Evolutionary conservation across 2,113 vertebrate species (phyloP), one percentile per base, ranked within the genome.

Genomic region (Mastomys natalensis): DNA sequence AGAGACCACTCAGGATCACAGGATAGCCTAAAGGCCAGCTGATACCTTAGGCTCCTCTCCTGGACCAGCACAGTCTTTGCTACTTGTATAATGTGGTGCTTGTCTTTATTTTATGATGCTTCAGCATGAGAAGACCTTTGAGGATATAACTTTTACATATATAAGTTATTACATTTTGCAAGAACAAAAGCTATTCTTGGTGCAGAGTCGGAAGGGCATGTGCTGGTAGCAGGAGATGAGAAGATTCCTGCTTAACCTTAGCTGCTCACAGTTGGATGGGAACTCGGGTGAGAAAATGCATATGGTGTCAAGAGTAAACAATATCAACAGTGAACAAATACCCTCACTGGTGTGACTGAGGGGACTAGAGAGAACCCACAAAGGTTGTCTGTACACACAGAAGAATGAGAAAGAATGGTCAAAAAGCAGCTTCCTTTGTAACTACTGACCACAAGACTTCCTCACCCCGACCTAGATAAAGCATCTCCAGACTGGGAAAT

Each of bases 101-200:
- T 89, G 22, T 70, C 87, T 94, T 81, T 16, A 37, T 77, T 68
- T 90, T 43, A 58, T 43, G 26, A 22, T 37, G 53, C 37, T 53
- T 53, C 16, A 76, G 24, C 1, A 62, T 45, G 73, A 55, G 17
- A 82, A 45, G 81, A 51, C n/a, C 11, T 24, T 58, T 37, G 21
- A 84, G 53, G 74, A 60, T 9, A 92, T 34, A 95, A 55, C 70
- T 62, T 90, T 6, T 11, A 62, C 13, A 10, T 68, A 29, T 68
- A 34, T 76, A 68, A 34, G 31, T 87, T 77, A n/a, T 89, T 89
- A 74, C 91, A 17, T 72, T 95, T 96, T 80, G 16, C 26, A 3
- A 16, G 17, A 85, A 60, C 24, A 51, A 7, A 82, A 92, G 68
- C 7, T 68, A 29, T n/a, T 84, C 13, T 24, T n/a, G 37, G n/a